Evolutionary conservation across 2,888 invertebrate species (phyloP).

Genomic region (Cheilosia soror): DNA sequence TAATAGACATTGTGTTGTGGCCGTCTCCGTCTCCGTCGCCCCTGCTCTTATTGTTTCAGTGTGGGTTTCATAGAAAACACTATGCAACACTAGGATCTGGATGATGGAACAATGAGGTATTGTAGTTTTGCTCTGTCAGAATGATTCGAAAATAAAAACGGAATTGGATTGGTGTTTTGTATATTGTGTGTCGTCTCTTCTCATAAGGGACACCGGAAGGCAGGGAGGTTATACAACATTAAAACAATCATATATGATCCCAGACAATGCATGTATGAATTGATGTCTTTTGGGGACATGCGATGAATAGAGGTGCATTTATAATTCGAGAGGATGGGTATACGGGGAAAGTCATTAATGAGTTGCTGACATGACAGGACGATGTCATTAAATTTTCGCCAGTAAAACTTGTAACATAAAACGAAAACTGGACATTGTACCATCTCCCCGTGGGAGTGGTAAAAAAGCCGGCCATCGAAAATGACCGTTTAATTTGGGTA

Average conservation of each 20-base stretch:
- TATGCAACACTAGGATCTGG: slow-evolving; percentile 57
- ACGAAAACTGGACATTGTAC: slow-evolving; percentile 11
- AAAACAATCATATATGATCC: slow-evolving; percentile 48
- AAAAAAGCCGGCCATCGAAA: slow-evolving; percentile 24
- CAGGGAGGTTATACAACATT: slow-evolving; percentile 24
- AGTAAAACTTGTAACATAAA: slow-evolving; percentile 48
- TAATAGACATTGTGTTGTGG: slow-evolving; percentile 4
- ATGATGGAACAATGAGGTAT: slow-evolving; percentile 71
- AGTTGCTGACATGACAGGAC: slow-evolving; percentile 69
- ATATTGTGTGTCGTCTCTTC: slow-evolving; percentile 20
- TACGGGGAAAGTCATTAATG: slow-evolving; percentile 48
- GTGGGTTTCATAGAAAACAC: slow-evolving; percentile 46
- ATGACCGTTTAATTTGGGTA: slow-evolving; percentile 61
- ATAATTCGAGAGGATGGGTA: slow-evolving; percentile 52
- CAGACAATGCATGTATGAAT: slow-evolving; percentile 65
- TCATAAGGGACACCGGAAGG: slow-evolving; percentile 31
- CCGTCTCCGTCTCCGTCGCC: not conserved
- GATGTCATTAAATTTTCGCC: slow-evolving; percentile 66
- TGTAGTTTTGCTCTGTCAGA: slow-evolving; percentile 63
- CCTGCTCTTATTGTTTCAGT: not conserved
- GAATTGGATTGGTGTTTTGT: slow-evolving; percentile 70
- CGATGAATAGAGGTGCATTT: slow-evolving; percentile 62
- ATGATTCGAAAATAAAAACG: slow-evolving; percentile 71
- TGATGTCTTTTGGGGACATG: slow-evolving; percentile 68
- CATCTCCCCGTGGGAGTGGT: slow-evolving; percentile 1